Base-by-base conservation (phyloP, 2,797 vertebrate genomes). In the Pangasius macronema region DNA sequence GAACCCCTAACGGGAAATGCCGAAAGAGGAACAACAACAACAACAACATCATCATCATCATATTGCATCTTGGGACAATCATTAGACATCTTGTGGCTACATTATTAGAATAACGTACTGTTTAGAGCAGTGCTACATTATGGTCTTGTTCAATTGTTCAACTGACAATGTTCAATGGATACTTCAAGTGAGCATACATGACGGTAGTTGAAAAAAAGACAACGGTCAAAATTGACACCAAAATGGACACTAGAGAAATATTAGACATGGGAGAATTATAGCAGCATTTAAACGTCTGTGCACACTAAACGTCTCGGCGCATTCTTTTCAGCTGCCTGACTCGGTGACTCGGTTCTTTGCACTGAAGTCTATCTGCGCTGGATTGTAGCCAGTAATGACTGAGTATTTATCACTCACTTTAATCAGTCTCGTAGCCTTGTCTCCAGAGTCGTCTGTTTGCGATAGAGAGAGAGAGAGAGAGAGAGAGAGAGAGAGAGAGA, bases 401-500 rank as follows among this genome's bases (percentile, higher is more conserved):
- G 87, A 77, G 88, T 91, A 92, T 93, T 94, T 95, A 95, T 95
- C 95, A 92, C 92, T 82, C 87, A 88, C 88, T 90, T 92, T 93
- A 93, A 96, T 96, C 94, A 93, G 92, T 88, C 88, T 72, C 82
- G 88, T 90, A 59, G 86, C 55, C 57, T 36, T 63, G 94, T 93
- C 93, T 90, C 87, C 85, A 87, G 90, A 91, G 93, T 92, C 90
- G 84, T 88, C 42, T 46, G n/a, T 91, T 86, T 80, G 92, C 75
- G 85, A 86, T 57, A 51, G 81, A 86, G 73, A 72, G 61, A 85
- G 16, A 46, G 24, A 36, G 91, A 92, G 87, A 92, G 89, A 93
- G 89, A 94, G 94, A 63, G 65, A 59, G 80, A 86, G 80, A 84
- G 65, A 27, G 80, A 86, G 73, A 51, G 61, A 89, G 46, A 18